Conservation (phyloP, 2,113 vertebrate species). For the Petrocephalus zakoni region DNA sequence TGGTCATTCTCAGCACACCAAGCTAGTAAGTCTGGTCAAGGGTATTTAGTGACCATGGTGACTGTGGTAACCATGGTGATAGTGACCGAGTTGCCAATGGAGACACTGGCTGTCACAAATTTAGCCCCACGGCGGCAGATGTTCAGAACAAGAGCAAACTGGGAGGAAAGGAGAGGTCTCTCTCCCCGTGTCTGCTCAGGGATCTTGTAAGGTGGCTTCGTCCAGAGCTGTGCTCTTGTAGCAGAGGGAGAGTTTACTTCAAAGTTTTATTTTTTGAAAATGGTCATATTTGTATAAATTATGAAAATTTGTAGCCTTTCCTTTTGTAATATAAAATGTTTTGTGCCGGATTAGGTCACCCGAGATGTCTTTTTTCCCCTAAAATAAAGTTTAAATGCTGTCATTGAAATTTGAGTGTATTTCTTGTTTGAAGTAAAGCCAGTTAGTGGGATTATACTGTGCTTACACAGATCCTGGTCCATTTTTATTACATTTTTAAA, state of each 20-base stretch:
- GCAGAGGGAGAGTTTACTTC: conserved; percentile 75
- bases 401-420: neutral
- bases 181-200: conserved; percentile 70
- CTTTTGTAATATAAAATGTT: conserved; percentile 54
- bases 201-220: conserved; percentile 66
- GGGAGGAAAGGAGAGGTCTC: conserved; percentile 41
- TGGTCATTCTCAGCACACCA: neutral
- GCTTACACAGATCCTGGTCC: neutral
- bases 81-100: neutral
- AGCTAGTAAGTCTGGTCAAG: neutral
- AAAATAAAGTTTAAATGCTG: conserved; percentile 63
- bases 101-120: neutral
- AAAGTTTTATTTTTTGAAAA: conserved; percentile 77
- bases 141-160: neutral
- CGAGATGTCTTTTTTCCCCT: conserved; percentile 55
- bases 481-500: neutral
- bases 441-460: neutral
- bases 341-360: conserved; percentile 66
- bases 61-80: neutral
- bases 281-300: conserved; percentile 77
- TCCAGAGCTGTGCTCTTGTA: conserved; percentile 72
- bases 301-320: conserved; percentile 77
- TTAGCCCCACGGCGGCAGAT: neutral
- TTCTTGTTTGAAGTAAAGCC: neutral
- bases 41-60: neutral